These are phyloP conservation scores for Tonatia bakeri DNA, from an alignment of 2,113 vertebrate species.

Conservation along the genomic window DNA sequence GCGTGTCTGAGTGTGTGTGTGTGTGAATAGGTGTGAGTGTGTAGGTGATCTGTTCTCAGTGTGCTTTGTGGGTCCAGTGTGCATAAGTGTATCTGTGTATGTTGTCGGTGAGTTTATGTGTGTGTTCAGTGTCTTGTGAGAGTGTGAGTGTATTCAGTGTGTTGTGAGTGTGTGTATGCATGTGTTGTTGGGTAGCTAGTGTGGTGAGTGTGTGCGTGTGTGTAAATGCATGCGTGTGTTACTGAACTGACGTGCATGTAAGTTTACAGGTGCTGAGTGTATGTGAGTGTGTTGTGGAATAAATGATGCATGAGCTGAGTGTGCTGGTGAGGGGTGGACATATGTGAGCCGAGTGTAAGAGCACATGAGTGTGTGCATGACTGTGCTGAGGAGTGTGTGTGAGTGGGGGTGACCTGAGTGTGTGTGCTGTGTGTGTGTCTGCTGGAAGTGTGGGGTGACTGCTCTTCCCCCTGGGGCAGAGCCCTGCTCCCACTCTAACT, in stretches of 20 bases:
- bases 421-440: fast-evolving
- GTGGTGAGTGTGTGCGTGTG: background rate
- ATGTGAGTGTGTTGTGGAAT: background rate
- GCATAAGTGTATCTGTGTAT: too few relatives aligned
- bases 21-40: background rate
- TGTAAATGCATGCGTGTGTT: background rate
- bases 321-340: background rate
- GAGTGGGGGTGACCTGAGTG: background rate
- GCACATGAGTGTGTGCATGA: background rate
- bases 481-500: background rate
- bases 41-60: background rate
- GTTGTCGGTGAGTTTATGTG: background rate
- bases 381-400: background rate
- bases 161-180: background rate
- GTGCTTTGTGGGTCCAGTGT: background rate
- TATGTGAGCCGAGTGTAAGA: background rate
- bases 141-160: background rate
- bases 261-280: background rate
- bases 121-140: background rate
- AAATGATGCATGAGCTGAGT: background rate
- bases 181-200: background rate
- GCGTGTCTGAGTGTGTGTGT: background rate
- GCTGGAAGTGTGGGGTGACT: fast-evolving
- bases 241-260: background rate
- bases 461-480: background rate